Evolutionary conservation across 92 coral and sea anemone genomes (phyloP).

Genomic region (Paragorgia papillata): DNA sequence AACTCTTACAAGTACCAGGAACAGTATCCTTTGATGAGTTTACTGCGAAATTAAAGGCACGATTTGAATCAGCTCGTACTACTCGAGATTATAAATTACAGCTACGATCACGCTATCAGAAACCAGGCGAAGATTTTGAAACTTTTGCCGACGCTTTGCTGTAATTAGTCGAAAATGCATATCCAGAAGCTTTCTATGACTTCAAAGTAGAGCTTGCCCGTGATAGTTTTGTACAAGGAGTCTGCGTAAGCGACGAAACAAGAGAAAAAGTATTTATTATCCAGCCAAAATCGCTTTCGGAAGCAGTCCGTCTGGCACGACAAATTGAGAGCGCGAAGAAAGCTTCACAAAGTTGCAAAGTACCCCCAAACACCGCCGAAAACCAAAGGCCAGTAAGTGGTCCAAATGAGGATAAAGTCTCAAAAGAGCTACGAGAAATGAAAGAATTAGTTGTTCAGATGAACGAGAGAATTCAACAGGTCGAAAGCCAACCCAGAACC

Average conservation of each 20-base stretch:
- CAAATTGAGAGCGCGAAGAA: background rate
- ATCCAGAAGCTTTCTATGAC: conserved; percentile 53
- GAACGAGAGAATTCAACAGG: conserved; percentile 49
- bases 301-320: conserved; percentile 4
- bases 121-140: conserved; percentile 47
- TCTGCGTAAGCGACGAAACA: background rate
- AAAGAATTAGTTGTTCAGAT: conserved; percentile 47
- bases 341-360: background rate
- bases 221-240: conserved; percentile 49
- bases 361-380: background rate
- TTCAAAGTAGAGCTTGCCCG: conserved; percentile 55
- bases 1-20: background rate
- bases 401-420: conserved; percentile 33
- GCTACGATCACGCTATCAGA: conserved; percentile 25
- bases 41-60: too few species aligned
- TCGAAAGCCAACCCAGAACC: conserved; percentile 24
- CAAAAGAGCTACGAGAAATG: conserved; percentile 49
- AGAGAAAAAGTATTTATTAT: conserved; percentile 3
- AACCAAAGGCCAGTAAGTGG: background rate
- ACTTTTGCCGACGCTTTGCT: conserved; percentile 49
- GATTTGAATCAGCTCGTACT: conserved; percentile 56
- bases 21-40: background rate
- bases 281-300: conserved; percentile 3
- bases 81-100: conserved; percentile 54
- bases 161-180: conserved; percentile 62